Conservation (phyloP, 2,113 vertebrate genomes). For the Ictalurus punctatus region DNA sequence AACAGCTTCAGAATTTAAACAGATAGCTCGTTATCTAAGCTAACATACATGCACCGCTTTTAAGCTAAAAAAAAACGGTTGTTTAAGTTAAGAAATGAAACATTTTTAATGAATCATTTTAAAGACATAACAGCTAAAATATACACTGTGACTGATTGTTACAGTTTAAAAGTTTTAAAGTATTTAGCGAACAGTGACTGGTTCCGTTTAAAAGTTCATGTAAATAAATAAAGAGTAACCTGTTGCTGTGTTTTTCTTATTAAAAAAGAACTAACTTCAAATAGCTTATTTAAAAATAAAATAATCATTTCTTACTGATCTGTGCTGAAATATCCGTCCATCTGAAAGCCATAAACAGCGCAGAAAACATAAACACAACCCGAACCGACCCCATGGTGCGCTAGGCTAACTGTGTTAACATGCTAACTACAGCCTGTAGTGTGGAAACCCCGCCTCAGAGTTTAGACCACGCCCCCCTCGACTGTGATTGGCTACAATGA, state of each 20-base stretch:
- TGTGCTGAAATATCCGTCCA: background rate
- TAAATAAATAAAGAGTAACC: background rate
- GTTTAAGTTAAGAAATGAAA: no score
- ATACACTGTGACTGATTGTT: background rate
- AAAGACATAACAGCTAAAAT: no score
- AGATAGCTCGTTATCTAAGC: no score
- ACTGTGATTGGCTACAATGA: background rate
- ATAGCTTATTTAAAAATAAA: background rate
- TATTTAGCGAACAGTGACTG: background rate
- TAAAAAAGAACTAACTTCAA: background rate
- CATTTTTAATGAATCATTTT: no score
- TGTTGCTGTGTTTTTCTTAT: background rate
- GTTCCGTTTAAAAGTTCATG: background rate
- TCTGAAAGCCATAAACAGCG: background rate
- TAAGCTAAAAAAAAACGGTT: no score
- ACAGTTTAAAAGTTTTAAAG: background rate
- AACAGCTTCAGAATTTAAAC: no score
- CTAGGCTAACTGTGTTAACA: background rate
- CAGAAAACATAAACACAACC: background rate
- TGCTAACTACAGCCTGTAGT: background rate
- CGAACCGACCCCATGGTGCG: rapidly evolving
- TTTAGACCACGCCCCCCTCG: background rate
- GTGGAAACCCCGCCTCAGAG: no score
- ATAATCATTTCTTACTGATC: background rate
- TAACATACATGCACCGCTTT: no score